Evolutionary conservation across 2,113 vertebrate species (phyloP), one percentile per base, ranked within the genome.

Genomic region (Acanthisitta chloris): DNA sequence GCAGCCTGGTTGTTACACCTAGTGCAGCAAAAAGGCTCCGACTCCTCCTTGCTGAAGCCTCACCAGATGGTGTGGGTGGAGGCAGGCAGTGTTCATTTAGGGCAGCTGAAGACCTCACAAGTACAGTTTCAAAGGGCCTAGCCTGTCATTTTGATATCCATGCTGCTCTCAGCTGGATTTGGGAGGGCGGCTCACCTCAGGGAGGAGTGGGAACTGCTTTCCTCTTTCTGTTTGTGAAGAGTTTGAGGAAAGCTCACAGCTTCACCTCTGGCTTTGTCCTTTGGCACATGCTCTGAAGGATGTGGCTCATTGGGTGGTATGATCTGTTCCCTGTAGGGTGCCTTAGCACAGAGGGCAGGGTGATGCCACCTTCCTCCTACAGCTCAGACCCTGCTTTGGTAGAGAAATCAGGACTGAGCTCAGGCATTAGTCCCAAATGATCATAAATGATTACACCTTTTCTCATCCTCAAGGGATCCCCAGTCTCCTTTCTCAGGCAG

Each of bases 51-150:
- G 74, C 61, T 67, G 52, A 85, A 86, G n/a, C 54, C 21, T 31
- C 2, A 0, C 18, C 38, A 66, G 42, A 51, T 0, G 0, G 36
- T 3, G 12, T 1, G 0, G 4, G 49, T 13, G 20, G 16, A 71
- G 17, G 74, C 40, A 69, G 61, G n/a, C 34, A 65, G 19, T 7
- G 43, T 38, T 73, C 51, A 83, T n/a, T 14, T n/a, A 59, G 55
- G 86, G 55, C 83, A 96, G 67, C 17, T 1, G 0, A n/a, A 65
- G 59, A 48, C 40, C 31, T 79, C 28, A 17, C 8, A 24, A 76
- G 43, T 8, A 48, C 16, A 31, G 26, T 67, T 79, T 64, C 65
- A 82, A 72, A 83, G 36, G 28, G 34, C 16, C 23, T 34, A 19
- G 12, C 14, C n/a, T 86, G 46, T n/a, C 45, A 65, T 69, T 87